Evolutionary conservation across 2,113 vertebrate species (phyloP), one percentile per base, ranked within the genome.

Genomic region (Heterocephalus glaber): DNA sequence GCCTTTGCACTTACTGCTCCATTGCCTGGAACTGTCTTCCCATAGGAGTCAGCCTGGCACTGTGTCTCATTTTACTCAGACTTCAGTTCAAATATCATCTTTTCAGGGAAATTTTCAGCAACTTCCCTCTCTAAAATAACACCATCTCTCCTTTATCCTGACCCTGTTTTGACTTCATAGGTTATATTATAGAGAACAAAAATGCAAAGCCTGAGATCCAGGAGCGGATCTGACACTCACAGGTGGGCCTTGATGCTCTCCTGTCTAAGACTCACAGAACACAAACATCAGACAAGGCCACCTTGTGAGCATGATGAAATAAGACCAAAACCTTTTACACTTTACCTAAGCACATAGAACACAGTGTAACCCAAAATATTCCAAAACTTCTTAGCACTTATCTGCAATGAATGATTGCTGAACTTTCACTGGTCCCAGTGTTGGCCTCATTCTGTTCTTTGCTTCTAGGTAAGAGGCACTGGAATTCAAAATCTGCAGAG

Each of bases 81-180:
- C 44, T 54, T 33, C 9, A 77, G 30, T 35, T 63, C 58, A 82
- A 60, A 22, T 41, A 12, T 11, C 35, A 22, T 9, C 16, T 81
- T 77, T 72, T 63, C 61, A 30, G 84, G 68, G 17, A 86, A 49
- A 41, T 35, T 44, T 56, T 49, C 26, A 58, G 58, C 49, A 38
- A 22, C 41, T 3, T 19, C 22, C 41, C 7, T 26, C 12, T 63
- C 49, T 33, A 47, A 47, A 61, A 54, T 0, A 54, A 12, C 3
- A 19, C 3, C 33, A 1, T 7, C 17, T 6, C 28, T 61, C 13
- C 3, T 12, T 0, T 3, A 3, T 10, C 12, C 1, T 49, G 30
- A 16, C 12, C 13, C 13, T 93, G 41, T 28, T 84, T 86, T 66
- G 19, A 63, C 14, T 17, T 33, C 30, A 60, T n/a, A 35, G 56